Evolutionary conservation across 2,113 vertebrate species (phyloP).

Genomic region (Crypturellus undulatus): DNA sequence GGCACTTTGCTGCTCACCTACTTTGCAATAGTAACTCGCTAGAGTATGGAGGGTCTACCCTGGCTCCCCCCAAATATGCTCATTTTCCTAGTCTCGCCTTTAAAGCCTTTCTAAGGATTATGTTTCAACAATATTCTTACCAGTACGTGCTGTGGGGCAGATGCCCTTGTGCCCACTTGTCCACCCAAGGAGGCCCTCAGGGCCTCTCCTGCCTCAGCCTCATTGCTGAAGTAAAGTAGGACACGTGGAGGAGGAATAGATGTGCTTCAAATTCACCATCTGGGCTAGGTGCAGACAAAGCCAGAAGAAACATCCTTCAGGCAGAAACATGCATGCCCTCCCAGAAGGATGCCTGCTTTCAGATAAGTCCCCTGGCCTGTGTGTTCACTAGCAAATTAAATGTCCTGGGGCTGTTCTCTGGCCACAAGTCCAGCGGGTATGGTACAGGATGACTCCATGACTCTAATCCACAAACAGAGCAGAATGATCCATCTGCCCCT

Average conservation of each 20-base stretch:
- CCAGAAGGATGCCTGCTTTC: not conserved
- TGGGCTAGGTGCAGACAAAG: not conserved
- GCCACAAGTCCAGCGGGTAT: fast-evolving
- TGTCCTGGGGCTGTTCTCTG: not conserved
- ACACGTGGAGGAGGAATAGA: not conserved
- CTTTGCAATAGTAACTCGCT: not conserved
- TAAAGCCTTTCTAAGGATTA: not conserved
- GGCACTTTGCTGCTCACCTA: not conserved
- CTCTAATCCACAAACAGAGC: not conserved
- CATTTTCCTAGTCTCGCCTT: not conserved
- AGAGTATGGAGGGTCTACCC: not conserved
- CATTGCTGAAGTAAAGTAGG: not conserved
- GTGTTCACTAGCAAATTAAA: not conserved
- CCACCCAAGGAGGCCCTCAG: not conserved
- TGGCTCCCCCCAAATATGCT: not conserved
- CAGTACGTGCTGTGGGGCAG: not conserved
- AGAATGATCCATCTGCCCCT: not conserved
- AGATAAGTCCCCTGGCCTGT: fast-evolving
- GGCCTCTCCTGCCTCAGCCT: not conserved
- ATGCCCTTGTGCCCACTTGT: not conserved
- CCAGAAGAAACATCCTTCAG: not conserved
- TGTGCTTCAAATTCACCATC: not conserved
- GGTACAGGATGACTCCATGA: not conserved
- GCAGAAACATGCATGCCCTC: not conserved
- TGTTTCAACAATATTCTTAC: not conserved